Base-by-base conservation (phyloP, 2,113 vertebrate genomes). In the Mellivora capensis region DNA sequence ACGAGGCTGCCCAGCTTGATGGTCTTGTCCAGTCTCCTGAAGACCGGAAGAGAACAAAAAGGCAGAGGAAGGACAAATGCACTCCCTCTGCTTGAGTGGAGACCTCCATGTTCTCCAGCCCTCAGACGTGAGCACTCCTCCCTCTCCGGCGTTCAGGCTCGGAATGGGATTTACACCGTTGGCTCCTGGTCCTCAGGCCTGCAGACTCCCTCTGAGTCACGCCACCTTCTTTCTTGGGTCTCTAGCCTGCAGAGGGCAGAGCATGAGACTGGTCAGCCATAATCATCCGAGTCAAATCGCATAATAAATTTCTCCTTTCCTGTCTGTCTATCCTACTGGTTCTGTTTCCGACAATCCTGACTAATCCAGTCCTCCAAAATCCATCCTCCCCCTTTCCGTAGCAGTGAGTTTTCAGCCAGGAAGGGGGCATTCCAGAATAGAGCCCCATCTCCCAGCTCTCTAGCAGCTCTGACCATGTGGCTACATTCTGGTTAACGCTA, bases 1-100 rank as follows among this genome's bases (percentile, higher is more conserved):
- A 67, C 14, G 31, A 29, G 21, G 57, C 21, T 64, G 15, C 1
- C 21, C 87, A 37, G 0, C 1, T 34, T 4, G 2, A 4, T 0
- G 34, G 74, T 7, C 34, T 14, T 17, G 3, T 27, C 11, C 17
- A 27, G 7, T 39, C 6, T 77, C 27, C 7, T 2, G 7, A 52
- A n/a, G 61, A 61, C 61, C 88, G 42, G 25, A 67, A 37, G 1
- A 6, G 59, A 37, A 47, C 31, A 15, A 23, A 52, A 39, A 15
- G 44, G 11, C 17, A 2, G 76, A 37, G 25, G n/a, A 67, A 37
- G 15, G 34, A 4, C 23, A 23, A 39, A 67, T 27, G 12, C 59
- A 49, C 15, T 39, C 42, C 72, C 29, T 14, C 29, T 79, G 42
- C 72, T n/a, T n/a, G 57, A 79, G 29, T 8, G 3, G 34, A 77